These are phyloP conservation scores for Heteromyza rotundicornis DNA, from an alignment of 2,888 invertebrate species.

Conservation along the genomic window DNA sequence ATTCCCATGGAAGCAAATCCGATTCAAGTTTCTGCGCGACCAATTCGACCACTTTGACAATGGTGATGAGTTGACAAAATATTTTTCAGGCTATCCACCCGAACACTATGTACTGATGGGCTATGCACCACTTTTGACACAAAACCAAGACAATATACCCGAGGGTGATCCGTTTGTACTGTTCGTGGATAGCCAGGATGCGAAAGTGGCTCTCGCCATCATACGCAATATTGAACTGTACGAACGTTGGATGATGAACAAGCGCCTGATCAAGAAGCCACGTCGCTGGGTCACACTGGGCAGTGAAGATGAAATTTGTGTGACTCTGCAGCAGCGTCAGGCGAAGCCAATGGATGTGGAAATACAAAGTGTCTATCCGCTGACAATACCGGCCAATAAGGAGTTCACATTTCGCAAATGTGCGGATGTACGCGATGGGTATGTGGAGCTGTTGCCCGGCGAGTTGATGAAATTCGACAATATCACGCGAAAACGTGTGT, in stretches of 20 bases:
- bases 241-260: conserved; percentile 63
- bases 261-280: conserved; percentile 67
- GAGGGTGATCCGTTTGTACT: conserved; percentile 74
- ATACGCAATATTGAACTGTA: conserved; percentile 67
- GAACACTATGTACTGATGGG: conserved; percentile 68
- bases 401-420: conserved; percentile 66
- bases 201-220: conserved; percentile 63
- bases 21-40: conserved; percentile 69
- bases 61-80: conserved; percentile 59
- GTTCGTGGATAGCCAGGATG: conserved; percentile 65
- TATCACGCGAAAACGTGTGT: conserved; percentile 67
- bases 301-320: conserved; percentile 70
- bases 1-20: conserved; percentile 74
- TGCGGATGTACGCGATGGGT: conserved; percentile 71
- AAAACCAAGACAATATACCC: conserved; percentile 62
- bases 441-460: conserved; percentile 69
- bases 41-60: conserved; percentile 65
- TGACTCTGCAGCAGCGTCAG: conserved; percentile 63
- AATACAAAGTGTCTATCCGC: conserved; percentile 70
- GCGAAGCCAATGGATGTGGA: conserved; percentile 72
- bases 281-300: conserved; percentile 69
- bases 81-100: conserved; percentile 57
- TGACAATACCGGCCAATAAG: conserved; percentile 60
- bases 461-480: conserved; percentile 65
- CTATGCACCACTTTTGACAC: conserved; percentile 71